Evolutionary conservation across 92 coral and sea anemone species (phyloP).

Genomic region (Nematostella vectensis): DNA sequence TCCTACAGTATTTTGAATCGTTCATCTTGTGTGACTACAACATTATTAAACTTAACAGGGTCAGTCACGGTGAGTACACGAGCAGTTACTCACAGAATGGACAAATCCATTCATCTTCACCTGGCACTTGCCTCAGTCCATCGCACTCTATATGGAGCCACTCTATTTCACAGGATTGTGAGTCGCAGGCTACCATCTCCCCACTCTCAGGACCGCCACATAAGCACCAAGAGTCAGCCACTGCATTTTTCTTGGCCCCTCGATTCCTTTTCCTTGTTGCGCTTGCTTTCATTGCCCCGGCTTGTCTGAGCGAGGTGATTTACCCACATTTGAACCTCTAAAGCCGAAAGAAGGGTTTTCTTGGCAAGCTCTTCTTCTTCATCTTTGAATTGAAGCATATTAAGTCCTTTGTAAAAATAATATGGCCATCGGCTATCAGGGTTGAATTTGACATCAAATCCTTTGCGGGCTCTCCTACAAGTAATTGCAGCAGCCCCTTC

Average conservation of each 20-base stretch:
- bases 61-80: neutral
- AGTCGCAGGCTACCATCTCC: slow-evolving; percentile 30
- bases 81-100: neutral
- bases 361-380: slow-evolving; percentile 7
- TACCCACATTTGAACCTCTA: slow-evolving; percentile 19
- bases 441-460: slow-evolving; percentile 13
- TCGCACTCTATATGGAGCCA: slow-evolving; percentile 1
- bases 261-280: slow-evolving; percentile 20
- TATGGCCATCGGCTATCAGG: slow-evolving; percentile 40
- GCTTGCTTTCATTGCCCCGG: slow-evolving; percentile 25
- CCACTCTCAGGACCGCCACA: slow-evolving; percentile 47
- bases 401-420: slow-evolving; percentile 31
- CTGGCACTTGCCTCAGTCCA: neutral
- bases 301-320: slow-evolving; percentile 15
- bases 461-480: slow-evolving; percentile 11
- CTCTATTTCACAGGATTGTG: slow-evolving; percentile 2
- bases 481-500: slow-evolving; percentile 9
- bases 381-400: slow-evolving; percentile 14
- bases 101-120: slow-evolving; percentile 6
- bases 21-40: too few relatives aligned
- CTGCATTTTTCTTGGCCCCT: slow-evolving; percentile 14
- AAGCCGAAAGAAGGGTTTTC: slow-evolving; percentile 5
- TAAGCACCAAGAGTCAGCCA: slow-evolving; percentile 39
- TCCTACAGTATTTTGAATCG: too few relatives aligned
- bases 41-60: neutral